Percentiles rank a stretch among this genome's conserved stretches.
These are phyloP conservation scores for Nibea albiflora DNA, from an alignment of 2,113 vertebrate genomes.

Conservation along the genomic window DNA sequence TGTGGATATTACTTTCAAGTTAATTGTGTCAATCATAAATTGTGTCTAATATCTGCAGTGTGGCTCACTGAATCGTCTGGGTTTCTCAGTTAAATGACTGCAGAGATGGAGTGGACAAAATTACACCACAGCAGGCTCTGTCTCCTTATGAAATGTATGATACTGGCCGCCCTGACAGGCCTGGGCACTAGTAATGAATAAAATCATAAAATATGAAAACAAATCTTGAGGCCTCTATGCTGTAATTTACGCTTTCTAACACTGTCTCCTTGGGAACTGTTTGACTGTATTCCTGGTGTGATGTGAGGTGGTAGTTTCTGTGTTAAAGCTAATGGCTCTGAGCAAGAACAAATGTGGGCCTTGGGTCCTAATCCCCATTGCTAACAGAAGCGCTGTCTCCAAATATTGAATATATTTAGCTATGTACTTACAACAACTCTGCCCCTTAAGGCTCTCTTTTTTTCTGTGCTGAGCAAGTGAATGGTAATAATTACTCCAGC, in stretches of 20 bases:
- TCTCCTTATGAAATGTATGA: constrained; percentile 24
- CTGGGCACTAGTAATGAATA: not conserved
- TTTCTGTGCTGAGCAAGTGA: constrained; percentile 24
- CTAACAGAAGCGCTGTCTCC: constrained; percentile 58
- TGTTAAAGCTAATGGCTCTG: constrained; percentile 60
- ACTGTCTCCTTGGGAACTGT: constrained; percentile 40
- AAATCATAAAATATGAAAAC: constrained; percentile 40
- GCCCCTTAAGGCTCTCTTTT: constrained; percentile 44
- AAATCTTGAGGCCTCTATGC: constrained; percentile 32
- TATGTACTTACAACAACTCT: constrained; percentile 49
- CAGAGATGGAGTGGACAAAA: constrained; percentile 1
- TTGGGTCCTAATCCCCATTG: constrained; percentile 42
- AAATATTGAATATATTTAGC: constrained; percentile 67
- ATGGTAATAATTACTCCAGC: constrained; percentile 54
- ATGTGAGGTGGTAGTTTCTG: constrained; percentile 38
- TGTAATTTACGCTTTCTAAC: constrained; percentile 33
- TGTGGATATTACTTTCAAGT: constrained; percentile 19
- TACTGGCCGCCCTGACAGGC: not conserved
- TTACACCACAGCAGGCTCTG: not conserved
- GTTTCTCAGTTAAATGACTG: constrained; percentile 7
- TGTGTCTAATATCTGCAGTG: constrained; percentile 9
- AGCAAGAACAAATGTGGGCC: constrained; percentile 65
- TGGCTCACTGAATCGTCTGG: constrained; percentile 5
- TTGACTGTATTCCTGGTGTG: constrained; percentile 30
- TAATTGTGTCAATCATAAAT: constrained; percentile 21